Evolutionary conservation across 1,140 invertebrate species (phyloP).

Genomic region (Yoshiicerus persimilis): DNA sequence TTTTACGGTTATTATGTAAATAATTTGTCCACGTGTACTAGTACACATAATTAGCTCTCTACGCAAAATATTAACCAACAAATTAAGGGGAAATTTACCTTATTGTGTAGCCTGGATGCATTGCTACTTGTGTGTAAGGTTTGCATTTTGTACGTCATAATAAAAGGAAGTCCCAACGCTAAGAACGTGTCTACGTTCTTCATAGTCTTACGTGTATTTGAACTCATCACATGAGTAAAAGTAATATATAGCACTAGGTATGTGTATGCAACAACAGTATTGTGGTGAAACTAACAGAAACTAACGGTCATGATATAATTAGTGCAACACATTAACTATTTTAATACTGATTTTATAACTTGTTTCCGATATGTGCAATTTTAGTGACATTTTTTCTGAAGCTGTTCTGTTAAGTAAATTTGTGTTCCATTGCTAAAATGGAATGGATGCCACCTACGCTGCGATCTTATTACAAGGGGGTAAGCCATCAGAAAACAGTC

Average conservation of each 20-base stretch:
- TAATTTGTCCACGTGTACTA: too few species aligned
- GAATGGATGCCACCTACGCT: conserved; percentile 47
- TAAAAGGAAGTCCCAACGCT: neutral
- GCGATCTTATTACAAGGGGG: conserved; percentile 38
- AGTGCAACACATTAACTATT: neutral
- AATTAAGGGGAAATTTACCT: neutral
- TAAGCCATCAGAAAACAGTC: conserved; percentile 26
- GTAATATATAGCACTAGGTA: neutral
- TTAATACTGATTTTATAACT: neutral
- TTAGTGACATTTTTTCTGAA: neutral
- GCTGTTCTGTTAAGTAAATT: neutral
- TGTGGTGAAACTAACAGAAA: too few species aligned
- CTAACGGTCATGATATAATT: neutral
- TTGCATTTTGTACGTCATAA: neutral
- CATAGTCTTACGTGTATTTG: too few species aligned
- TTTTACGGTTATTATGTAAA: too few species aligned
- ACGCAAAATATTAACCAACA: neutral
- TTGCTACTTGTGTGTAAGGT: too few species aligned
- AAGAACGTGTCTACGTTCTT: too few species aligned
- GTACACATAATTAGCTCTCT: too few species aligned
- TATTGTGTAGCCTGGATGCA: neutral
- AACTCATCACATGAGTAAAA: neutral
- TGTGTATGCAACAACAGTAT: too few species aligned
- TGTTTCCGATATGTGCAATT: neutral
- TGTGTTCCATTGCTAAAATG: conserved; percentile 23